Evolutionary conservation across 2,113 vertebrate species (phyloP), one percentile per base, ranked within the genome.

Genomic region (Cyphomyrus plagiostoma): DNA sequence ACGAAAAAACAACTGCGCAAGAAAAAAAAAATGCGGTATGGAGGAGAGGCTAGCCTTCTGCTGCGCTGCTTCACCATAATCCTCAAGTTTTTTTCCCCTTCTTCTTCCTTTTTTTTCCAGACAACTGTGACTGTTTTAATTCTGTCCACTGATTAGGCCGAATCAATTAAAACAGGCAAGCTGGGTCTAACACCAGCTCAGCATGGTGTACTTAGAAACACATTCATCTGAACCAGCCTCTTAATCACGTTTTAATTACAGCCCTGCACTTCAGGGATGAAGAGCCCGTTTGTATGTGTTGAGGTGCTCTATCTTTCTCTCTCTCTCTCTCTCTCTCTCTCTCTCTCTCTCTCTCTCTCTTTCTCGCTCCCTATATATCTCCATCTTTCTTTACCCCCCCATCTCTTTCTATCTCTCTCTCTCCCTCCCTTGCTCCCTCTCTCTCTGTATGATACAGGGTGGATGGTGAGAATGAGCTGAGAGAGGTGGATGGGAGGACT

Each of bases 91-190:
- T 91, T 90, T 88, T 92, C 89, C 89, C 90, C 77, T 77, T 46
- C 53, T 70, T 52, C 66, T 30, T 30, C 53, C 85, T 89, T 90
- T 62, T 92, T 93, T 94, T 93, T 91, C 91, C 92, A 90, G 93
- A 96, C 95, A 95, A 96, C 95, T 96, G 95, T 95, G 95, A 96
- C 95, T 95, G 95, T 96, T 96, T 96, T 95, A 96, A 96, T 95
- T 96, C 95, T 93, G 93, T 94, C 93, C 92, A 42, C 94, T 96
- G 95, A 96, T 96, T 95, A 95, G 95, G 92, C 92, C 11, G 94
- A 95, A 94, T 95, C 95, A 95, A 94, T 95, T 94, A 95, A 95
- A 94, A 95, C 90, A 86, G 92, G 90, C 94, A 91, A 90, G 93
- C 95, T 93, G 95, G 46, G 93, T 94, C 93, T 93, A 92, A 93